Base-by-base conservation (phyloP, 1,140 invertebrate genomes). In the Ooceraea biroi region DNA sequence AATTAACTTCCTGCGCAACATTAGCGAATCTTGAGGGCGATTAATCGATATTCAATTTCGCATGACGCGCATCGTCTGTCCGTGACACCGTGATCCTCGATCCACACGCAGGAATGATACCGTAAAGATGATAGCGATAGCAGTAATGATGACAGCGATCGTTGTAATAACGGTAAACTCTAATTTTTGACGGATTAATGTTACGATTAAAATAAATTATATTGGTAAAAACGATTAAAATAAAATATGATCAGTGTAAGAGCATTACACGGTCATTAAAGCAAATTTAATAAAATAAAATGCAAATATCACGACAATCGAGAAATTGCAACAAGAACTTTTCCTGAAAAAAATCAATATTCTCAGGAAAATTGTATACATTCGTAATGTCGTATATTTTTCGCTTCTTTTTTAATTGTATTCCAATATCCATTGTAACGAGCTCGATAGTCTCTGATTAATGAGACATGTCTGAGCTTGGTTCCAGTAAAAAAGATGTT, bases 1-100 rank as follows among this genome's bases (percentile, higher is more conserved):
- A 80, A 80, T 80, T 80, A 80, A 80, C 76, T 80, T 80, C 76
- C 76, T 65, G 66, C 50, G 76, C 65, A 80, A 80, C 76, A 80
- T 80, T 80, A 80, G 76, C 52, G 76, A 80, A 80, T 80, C 65
- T 71, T 69, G 65, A 80, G 76, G 25, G 50, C 76, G 76, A 80
- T 80, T 80, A 80, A 80, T 80, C 76, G 76, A 80, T 80, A 80
- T 80, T 80, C 76, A 80, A 80, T 80, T 80, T 80, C 76, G 65
- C 76, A 71, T 80, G 66, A 80, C 65, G 76, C 36, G 76, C 65
- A 27, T 80, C 48, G 50, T 71, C 66, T 80, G 76, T 63, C 65
- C 76, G 19, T 80, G 76, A 80, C 76, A 80, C 27, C 50, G 76
- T 80, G 76, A 58, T 57, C 76, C 27, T 71, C 36, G 65, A 71